phyloP scores from a whole-genome alignment of 2,888 invertebrate genomes.

The Eupithecia subfuscata region DNA sequence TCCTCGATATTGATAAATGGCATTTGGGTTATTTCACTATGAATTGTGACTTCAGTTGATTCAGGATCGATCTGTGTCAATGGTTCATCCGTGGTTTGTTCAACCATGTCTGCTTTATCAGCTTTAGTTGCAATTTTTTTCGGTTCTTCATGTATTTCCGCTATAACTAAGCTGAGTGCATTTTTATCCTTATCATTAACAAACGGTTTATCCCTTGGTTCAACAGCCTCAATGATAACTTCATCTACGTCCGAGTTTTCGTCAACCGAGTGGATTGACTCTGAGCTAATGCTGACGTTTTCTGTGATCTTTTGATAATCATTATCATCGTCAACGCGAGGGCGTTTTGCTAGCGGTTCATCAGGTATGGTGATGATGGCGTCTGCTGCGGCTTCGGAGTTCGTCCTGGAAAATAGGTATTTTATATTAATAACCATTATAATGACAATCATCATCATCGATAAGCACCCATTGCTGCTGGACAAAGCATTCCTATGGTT shows the following conservation, averaged over 20 bases:
- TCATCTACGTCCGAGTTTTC: slow-evolving; percentile 50
- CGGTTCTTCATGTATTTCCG: slow-evolving; percentile 17
- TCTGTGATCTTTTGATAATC: slow-evolving; percentile 45
- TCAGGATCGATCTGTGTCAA: slow-evolving; percentile 1
- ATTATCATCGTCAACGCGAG: slow-evolving; percentile 48
- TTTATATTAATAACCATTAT: background rate
- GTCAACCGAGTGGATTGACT: slow-evolving; percentile 61
- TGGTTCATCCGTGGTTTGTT: background rate
- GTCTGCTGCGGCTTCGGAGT: slow-evolving; percentile 46
- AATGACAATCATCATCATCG: background rate
- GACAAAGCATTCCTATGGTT: background rate
- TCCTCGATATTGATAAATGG: background rate
- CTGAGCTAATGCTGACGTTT: slow-evolving; percentile 71
- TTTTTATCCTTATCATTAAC: background rate
- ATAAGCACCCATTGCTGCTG: background rate
- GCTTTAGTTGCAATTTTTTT: background rate
- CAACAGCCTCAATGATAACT: slow-evolving; percentile 51
- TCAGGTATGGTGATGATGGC: slow-evolving; percentile 59
- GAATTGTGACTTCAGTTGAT: slow-evolving; percentile 19
- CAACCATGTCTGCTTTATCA: background rate
- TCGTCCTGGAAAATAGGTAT: slow-evolving; percentile 53
- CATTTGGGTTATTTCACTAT: slow-evolving; percentile 24
- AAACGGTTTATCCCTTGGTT: background rate
- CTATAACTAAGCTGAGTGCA: background rate
- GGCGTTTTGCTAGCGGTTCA: slow-evolving; percentile 65